These are phyloP conservation scores for Promerops cafer DNA, from an alignment of 2,113 vertebrate genomes.

Conservation along the genomic window DNA sequence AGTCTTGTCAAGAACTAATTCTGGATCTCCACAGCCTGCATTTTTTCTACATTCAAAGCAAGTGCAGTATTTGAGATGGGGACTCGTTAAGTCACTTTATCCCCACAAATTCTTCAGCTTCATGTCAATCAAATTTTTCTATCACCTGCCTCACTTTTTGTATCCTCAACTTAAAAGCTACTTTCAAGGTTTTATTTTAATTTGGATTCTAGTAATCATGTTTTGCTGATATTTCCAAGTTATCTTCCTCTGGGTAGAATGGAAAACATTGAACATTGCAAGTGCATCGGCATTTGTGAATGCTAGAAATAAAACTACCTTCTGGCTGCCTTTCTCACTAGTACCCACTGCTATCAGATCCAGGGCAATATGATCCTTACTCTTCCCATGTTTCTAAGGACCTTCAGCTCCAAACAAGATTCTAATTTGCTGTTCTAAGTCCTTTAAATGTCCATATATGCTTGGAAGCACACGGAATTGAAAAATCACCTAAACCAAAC, in stretches of 20 bases:
- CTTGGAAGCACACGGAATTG: neutral
- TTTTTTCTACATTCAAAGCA: neutral
- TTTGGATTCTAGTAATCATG: neutral
- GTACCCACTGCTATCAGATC: neutral
- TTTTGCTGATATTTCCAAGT: neutral
- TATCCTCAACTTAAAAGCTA: neutral
- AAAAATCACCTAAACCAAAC: neutral
- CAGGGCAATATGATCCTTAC: neutral
- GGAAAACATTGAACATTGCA: neutral
- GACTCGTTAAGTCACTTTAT: neutral
- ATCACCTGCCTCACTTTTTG: neutral
- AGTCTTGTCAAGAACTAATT: neutral
- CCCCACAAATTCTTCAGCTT: neutral
- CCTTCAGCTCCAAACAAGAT: neutral
- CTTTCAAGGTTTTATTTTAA: neutral
- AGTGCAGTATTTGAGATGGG: neutral
- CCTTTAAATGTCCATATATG: neutral
- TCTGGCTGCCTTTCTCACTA: neutral
- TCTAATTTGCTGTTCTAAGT: neutral
- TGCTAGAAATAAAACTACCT: conserved; percentile 8
- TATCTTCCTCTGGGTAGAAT: neutral
- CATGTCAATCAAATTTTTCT: neutral
- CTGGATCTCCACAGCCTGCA: neutral
- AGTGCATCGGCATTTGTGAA: neutral
- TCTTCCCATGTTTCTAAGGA: neutral